A percentile compares a stretch with the other conserved stretches of the same genome.
These are phyloP conservation scores for Polietes domitor DNA, from an alignment of 2,888 invertebrate species.

Conservation along the genomic window DNA sequence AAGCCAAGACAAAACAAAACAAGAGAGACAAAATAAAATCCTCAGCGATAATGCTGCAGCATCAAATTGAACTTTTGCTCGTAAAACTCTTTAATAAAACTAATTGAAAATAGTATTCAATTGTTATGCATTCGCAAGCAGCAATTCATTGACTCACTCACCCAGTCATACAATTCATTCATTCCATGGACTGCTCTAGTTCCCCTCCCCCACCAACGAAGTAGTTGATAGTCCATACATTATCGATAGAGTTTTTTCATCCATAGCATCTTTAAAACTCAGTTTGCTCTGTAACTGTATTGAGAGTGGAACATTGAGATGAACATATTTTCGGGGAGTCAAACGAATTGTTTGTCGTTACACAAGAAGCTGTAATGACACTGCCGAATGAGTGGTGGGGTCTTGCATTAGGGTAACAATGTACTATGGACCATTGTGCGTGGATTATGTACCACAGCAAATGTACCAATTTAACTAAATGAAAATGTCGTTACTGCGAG, in stretches of 20 bases:
- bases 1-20: too few species aligned
- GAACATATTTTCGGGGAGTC: too few species aligned
- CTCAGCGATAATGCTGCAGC: slow-evolving; percentile 4
- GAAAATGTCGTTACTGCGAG: neutral
- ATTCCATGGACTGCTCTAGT: too few species aligned
- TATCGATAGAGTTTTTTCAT: neutral
- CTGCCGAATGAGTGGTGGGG: too few species aligned
- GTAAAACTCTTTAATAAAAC: slow-evolving; percentile 65
- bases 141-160: slow-evolving; percentile 34
- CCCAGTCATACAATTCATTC: slow-evolving; percentile 40
- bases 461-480: neutral
- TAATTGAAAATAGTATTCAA: slow-evolving; percentile 64
- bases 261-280: slow-evolving; percentile 4
- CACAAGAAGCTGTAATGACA: neutral
- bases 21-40: too few species aligned
- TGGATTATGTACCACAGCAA: neutral
- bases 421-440: neutral
- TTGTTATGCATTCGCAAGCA: slow-evolving; percentile 55
- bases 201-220: too few species aligned
- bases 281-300: slow-evolving; percentile 7
- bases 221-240: slow-evolving; percentile 19
- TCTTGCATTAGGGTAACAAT: too few species aligned
- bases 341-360: too few species aligned
- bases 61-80: slow-evolving; percentile 64
- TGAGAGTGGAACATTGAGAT: neutral